Evolutionary conservation across 1,140 invertebrate species (phyloP).

Genomic region (Procambarus clarkii): DNA sequence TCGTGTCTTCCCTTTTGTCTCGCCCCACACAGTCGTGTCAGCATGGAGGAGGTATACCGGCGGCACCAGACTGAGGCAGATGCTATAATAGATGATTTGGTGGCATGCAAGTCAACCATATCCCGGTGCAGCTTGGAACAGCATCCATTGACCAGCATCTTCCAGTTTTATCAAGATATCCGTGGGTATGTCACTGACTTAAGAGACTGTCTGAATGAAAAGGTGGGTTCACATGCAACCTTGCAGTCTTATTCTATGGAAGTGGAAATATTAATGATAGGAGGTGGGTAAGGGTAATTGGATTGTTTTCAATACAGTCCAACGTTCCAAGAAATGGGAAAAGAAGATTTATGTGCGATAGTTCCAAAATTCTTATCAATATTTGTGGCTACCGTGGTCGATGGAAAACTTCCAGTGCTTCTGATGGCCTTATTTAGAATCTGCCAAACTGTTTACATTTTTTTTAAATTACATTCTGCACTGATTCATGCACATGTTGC

Average conservation of each 20-base stretch:
- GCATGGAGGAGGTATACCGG: constrained; percentile 80
- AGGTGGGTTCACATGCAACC: constrained; percentile 80
- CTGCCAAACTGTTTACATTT: too few relatives aligned
- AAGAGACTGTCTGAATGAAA: constrained; percentile 95
- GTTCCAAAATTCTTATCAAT: neutral
- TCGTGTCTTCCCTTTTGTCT: constrained; percentile 59
- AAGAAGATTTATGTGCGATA: neutral
- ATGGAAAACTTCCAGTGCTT: too few relatives aligned
- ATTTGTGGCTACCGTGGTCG: too few relatives aligned
- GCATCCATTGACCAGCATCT: constrained; percentile 84
- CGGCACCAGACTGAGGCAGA: constrained; percentile 77
- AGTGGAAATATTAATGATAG: constrained; percentile 1
- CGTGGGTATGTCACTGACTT: constrained; percentile 96
- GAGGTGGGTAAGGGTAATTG: neutral
- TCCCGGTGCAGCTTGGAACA: constrained; percentile 78
- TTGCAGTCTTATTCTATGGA: constrained; percentile 51
- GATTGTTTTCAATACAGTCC: constrained; percentile 6
- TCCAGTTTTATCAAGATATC: constrained; percentile 95
- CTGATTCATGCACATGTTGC: neutral
- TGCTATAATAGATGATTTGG: constrained; percentile 72
- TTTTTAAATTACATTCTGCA: too few relatives aligned
- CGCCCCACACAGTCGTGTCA: constrained; percentile 54
- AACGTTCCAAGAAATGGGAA: neutral
- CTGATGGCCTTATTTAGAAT: too few relatives aligned
- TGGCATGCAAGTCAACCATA: constrained; percentile 53